A percentile compares a stretch with the other conserved stretches of the same genome.
Conservation (phyloP, 2,113 vertebrate genomes). For the Laterallus jamaicensis region DNA sequence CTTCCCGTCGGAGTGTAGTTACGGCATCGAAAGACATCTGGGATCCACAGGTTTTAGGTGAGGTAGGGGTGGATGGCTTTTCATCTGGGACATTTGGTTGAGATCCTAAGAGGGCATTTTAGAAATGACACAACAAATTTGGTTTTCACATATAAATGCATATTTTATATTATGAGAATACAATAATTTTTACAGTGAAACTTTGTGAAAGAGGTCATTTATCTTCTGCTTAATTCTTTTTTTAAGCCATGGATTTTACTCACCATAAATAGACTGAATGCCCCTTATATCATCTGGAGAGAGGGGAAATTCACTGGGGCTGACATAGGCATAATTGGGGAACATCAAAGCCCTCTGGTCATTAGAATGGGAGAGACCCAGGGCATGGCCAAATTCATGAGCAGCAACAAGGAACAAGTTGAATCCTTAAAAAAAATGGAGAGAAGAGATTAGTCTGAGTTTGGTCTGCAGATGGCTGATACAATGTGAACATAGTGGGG, state of each 20-base stretch:
- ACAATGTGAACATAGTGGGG: rapidly evolving
- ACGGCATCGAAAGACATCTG: conserved; percentile 82
- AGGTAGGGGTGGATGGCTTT: conserved; percentile 29
- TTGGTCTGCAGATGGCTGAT: neutral
- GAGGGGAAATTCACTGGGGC: conserved; percentile 78
- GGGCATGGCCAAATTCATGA: conserved; percentile 93
- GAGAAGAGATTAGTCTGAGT: neutral
- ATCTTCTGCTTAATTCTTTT: neutral
- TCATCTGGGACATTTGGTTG: conserved; percentile 19
- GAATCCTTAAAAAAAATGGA: conserved; percentile 75
- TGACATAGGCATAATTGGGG: conserved; percentile 80
- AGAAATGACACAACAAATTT: neutral
- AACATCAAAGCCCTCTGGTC: conserved; percentile 89
- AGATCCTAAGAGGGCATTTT: conserved; percentile 40
- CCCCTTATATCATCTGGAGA: conserved; percentile 85
- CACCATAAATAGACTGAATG: conserved; percentile 94
- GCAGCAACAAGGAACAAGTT: conserved; percentile 91
- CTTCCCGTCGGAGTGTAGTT: conserved; percentile 81
- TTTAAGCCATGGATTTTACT: conserved; percentile 23
- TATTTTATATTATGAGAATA: neutral
- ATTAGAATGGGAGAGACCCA: conserved; percentile 88
- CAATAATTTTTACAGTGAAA: neutral
- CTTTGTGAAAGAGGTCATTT: conserved; percentile 1
- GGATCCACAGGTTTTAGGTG: conserved; percentile 79
- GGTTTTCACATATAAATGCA: neutral